A percentile compares a stretch with the other conserved stretches of the same genome.
Evolutionary conservation across 2,888 invertebrate genomes (phyloP).

Genomic region (Schrankia costaestrigalis): DNA sequence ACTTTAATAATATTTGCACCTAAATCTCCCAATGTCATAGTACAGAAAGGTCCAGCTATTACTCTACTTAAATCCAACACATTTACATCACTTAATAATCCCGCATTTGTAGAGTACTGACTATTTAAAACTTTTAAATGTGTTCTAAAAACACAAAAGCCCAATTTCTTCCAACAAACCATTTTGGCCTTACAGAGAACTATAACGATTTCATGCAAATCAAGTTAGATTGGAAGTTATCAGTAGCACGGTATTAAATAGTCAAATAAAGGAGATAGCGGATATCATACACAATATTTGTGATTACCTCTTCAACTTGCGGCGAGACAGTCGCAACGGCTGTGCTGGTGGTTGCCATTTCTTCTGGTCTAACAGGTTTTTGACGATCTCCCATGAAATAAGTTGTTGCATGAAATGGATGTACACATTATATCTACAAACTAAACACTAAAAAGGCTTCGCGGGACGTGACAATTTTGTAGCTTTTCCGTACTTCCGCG

Average conservation of each 20-base stretch:
- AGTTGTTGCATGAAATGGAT: slow-evolving; percentile 22
- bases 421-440: slow-evolving; percentile 43
- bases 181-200: slow-evolving; percentile 33
- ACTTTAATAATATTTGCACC: slow-evolving; percentile 97
- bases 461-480: slow-evolving; percentile 15
- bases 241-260: slow-evolving; percentile 35
- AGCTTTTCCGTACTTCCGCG: slow-evolving; percentile 12
- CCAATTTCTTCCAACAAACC: slow-evolving; percentile 29
- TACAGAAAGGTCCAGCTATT: slow-evolving; percentile 96
- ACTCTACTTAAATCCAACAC: slow-evolving; percentile 92
- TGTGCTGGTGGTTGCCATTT: slow-evolving; percentile 73
- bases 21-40: slow-evolving; percentile 95
- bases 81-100: slow-evolving; percentile 85
- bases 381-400: slow-evolving; percentile 66
- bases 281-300: slow-evolving; percentile 22
- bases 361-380: slow-evolving; percentile 43
- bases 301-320: slow-evolving; percentile 62
- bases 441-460: slow-evolving; percentile 12
- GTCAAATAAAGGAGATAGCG: slow-evolving; percentile 59
- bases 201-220: slow-evolving; percentile 16
- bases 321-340: slow-evolving; percentile 65
- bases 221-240: slow-evolving; percentile 14
- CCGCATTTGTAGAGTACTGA: slow-evolving; percentile 51
- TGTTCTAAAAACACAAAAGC: slow-evolving; percentile 25
- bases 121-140: slow-evolving; percentile 25